Conservation (phyloP, 2,113 vertebrate genomes). For the Leuciscus idus region DNA sequence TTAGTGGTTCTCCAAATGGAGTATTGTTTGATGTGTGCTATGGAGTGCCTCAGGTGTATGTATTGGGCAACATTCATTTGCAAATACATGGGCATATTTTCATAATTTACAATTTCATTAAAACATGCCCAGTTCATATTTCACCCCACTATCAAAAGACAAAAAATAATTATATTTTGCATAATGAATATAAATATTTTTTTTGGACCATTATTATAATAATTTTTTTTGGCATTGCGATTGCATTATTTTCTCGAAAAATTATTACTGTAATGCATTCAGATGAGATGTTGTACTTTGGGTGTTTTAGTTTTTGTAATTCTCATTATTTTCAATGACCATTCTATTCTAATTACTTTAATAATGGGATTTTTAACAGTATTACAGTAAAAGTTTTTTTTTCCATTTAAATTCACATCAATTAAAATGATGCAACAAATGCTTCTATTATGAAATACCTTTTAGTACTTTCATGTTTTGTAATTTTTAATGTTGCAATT, state of each 20-base stretch:
- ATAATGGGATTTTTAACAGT: neutral
- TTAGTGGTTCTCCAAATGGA: neutral
- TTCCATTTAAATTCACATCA: neutral
- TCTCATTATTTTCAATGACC: neutral
- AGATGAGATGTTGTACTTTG: neutral
- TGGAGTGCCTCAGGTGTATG: neutral
- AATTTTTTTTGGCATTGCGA: neutral
- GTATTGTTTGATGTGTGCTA: neutral
- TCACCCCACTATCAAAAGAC: neutral
- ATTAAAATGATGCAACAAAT: neutral
- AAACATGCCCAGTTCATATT: neutral
- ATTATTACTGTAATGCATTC: neutral
- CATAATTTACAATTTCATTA: neutral
- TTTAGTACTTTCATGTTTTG: neutral
- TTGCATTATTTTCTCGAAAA: neutral
- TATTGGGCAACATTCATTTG: neutral
- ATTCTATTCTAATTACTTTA: neutral
- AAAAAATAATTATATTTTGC: neutral
- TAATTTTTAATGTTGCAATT: neutral
- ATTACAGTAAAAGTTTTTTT: neutral
- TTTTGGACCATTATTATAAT: neutral
- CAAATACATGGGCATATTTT: neutral
- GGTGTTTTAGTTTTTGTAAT: neutral
- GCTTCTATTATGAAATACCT: neutral
- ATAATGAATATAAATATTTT: neutral